Conservation (phyloP, 1,140 invertebrate species). For the Papilio polytes region DNA sequence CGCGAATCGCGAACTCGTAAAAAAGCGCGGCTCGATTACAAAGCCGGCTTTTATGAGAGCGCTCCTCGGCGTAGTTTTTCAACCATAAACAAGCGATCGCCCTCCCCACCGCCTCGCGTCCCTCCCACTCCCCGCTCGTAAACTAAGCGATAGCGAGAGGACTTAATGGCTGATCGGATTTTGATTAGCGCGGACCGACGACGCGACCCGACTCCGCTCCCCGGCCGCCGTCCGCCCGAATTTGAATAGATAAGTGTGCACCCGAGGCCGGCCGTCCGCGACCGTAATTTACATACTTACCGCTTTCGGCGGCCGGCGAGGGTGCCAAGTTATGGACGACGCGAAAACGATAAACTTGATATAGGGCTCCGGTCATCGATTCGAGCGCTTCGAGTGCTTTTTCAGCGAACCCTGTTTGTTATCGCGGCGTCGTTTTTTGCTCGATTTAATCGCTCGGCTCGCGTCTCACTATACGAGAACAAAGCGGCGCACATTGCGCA, state of each 20-base stretch:
- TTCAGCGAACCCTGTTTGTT: constrained; percentile 74
- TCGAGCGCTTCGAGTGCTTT: constrained; percentile 64
- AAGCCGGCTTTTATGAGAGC: constrained; percentile 71
- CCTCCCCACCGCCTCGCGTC: constrained; percentile 49
- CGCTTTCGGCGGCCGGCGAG: constrained; percentile 76
- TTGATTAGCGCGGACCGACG: constrained; percentile 82
- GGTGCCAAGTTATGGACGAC: constrained; percentile 78
- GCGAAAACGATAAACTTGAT: constrained; percentile 82
- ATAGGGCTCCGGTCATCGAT: constrained; percentile 78
- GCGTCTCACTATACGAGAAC: constrained; percentile 56
- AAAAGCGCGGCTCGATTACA: constrained; percentile 78
- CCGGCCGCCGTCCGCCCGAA: constrained; percentile 58
- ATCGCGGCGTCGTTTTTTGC: constrained; percentile 66
- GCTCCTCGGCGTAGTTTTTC: constrained; percentile 72
- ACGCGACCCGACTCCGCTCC: constrained; percentile 63
- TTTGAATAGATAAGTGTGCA: constrained; percentile 83
- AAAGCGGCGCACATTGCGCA: constrained; percentile 55
- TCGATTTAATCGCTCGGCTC: constrained; percentile 61
- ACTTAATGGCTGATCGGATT: constrained; percentile 83
- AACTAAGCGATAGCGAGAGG: constrained; percentile 81
- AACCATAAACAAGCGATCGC: constrained; percentile 80
- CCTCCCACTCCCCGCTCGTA: constrained; percentile 67
- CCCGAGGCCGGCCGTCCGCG: constrained; percentile 73
- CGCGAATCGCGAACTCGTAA: constrained; percentile 74
- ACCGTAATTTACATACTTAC: constrained; percentile 83